phyloP scores from a whole-genome alignment of 2,797 vertebrate genomes.

The Spinibarbus caldwelli region DNA sequence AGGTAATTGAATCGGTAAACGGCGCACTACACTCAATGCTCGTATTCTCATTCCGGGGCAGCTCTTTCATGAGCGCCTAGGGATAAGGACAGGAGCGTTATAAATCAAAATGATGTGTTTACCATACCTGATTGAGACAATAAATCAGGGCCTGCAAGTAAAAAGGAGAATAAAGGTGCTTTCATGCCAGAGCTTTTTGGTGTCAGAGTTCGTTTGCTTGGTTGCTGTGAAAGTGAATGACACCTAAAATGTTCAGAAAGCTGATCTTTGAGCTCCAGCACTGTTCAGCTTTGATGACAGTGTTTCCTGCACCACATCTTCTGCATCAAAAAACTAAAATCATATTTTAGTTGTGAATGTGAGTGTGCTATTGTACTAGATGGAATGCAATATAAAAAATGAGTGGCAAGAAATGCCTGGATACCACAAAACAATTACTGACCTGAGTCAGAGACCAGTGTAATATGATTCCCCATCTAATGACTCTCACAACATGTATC shows the following conservation, averaged over 20 bases:
- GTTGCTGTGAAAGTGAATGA: not conserved
- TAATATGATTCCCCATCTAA: too few relatives aligned
- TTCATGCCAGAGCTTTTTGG: constrained; percentile 4
- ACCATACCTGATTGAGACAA: constrained; percentile 57
- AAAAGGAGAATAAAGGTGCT: constrained; percentile 8
- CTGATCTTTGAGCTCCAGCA: too few relatives aligned
- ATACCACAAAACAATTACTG: not conserved
- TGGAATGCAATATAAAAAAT: not conserved
- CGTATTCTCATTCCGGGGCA: constrained; percentile 33
- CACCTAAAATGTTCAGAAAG: not conserved
- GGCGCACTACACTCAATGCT: constrained; percentile 53
- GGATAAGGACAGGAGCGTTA: constrained; percentile 49
- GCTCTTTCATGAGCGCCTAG: constrained; percentile 44
- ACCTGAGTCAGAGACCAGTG: not conserved
- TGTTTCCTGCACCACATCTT: not conserved
- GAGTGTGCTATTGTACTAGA: not conserved
- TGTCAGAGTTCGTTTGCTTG: constrained; percentile 9
- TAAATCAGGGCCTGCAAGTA: constrained; percentile 46
- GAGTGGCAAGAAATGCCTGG: not conserved
- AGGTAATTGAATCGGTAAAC: constrained; percentile 75
- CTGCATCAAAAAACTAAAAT: not conserved
- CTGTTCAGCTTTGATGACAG: not conserved
- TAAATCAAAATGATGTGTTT: constrained; percentile 67
- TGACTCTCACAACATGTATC: too few relatives aligned
- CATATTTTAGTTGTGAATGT: not conserved